Evolutionary conservation across 2,888 invertebrate species (phyloP).

Genomic region (Lamproptera curius): DNA sequence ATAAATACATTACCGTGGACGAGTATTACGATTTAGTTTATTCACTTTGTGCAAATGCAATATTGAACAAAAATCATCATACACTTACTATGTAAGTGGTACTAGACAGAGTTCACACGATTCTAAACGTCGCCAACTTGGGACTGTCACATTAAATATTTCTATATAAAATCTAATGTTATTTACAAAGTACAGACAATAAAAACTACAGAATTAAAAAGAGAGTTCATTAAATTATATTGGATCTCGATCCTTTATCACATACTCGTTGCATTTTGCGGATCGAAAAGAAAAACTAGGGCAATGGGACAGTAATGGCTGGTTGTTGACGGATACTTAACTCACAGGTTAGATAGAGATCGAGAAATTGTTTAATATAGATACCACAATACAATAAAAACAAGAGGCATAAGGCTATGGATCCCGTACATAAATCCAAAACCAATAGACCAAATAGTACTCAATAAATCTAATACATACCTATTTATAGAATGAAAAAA

Average conservation of each 20-base stretch:
- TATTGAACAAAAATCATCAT: neutral
- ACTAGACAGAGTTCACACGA: neutral
- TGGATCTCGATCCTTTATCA: slow-evolving; percentile 63
- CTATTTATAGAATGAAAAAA: neutral
- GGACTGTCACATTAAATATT: slow-evolving; percentile 26
- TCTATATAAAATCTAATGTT: slow-evolving; percentile 60
- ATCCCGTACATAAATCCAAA: slow-evolving; percentile 40
- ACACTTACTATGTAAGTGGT: slow-evolving; percentile 6
- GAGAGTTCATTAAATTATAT: slow-evolving; percentile 59
- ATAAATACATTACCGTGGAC: neutral
- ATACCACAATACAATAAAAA: no score
- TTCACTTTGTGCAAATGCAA: neutral
- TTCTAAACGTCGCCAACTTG: no score
- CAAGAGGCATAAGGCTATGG: neutral
- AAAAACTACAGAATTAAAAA: slow-evolving; percentile 53
- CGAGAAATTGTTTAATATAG: no score
- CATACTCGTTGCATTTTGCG: slow-evolving; percentile 53
- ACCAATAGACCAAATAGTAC: slow-evolving; percentile 35
- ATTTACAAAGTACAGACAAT: slow-evolving; percentile 63
- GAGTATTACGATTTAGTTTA: neutral
- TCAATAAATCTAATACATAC: neutral
- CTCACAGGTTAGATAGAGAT: no score
- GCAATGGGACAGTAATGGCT: no score
- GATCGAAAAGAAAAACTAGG: neutral
- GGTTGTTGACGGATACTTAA: no score